phyloP scores from a whole-genome alignment of 2,113 vertebrate genomes.

The Bos indicus region DNA sequence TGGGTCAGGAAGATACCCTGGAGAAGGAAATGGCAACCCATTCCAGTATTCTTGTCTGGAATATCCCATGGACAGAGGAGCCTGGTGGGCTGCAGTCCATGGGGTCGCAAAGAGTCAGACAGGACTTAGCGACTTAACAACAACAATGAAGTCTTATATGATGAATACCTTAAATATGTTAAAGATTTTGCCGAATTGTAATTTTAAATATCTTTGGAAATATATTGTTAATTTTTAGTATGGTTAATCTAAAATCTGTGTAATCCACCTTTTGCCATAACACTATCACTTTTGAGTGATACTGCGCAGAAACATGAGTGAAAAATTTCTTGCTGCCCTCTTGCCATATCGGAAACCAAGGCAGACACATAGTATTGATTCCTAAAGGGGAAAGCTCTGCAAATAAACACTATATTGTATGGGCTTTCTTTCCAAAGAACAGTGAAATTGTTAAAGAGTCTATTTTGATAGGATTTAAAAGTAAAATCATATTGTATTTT shows the following conservation, averaged over 20 bases:
- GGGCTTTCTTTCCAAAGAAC: background rate
- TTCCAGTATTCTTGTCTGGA: background rate
- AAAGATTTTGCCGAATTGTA: background rate
- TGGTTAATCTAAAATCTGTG: background rate
- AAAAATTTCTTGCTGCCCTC: background rate
- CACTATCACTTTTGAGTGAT: background rate
- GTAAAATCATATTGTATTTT: background rate
- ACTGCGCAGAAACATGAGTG: background rate
- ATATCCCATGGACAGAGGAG: background rate
- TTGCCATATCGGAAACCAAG: background rate
- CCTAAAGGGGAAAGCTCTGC: background rate
- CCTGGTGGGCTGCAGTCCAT: background rate
- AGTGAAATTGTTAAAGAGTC: background rate
- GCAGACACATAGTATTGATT: fast-evolving
- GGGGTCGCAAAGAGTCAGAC: background rate
- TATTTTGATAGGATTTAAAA: background rate
- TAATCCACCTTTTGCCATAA: background rate
- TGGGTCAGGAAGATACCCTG: background rate
- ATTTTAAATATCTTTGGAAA: background rate
- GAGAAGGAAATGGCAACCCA: background rate
- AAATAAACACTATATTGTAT: background rate
- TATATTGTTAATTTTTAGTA: background rate
- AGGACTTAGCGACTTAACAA: background rate
- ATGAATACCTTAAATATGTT: background rate
- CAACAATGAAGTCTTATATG: background rate